Conservation (phyloP, 2,888 invertebrate genomes). For the Orchestes rusci region DNA sequence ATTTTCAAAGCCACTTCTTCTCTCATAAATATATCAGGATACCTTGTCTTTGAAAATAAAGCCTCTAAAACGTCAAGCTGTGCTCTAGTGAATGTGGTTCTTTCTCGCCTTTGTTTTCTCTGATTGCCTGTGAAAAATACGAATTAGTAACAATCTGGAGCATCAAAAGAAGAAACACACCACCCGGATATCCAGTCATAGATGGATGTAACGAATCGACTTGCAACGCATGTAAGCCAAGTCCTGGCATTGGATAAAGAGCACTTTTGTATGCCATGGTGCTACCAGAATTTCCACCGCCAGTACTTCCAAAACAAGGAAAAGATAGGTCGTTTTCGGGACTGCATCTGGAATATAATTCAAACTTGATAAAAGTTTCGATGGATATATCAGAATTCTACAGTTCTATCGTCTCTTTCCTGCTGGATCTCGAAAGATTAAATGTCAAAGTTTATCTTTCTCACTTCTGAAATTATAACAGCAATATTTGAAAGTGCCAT, state of each 20-base stretch:
- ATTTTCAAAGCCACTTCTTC: constrained; percentile 98
- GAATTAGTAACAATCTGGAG: too few species aligned
- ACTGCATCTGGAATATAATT: constrained; percentile 45
- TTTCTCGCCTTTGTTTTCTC: constrained; percentile 89
- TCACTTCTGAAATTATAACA: too few species aligned
- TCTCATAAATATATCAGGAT: constrained; percentile 98
- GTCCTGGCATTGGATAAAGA: constrained; percentile 51
- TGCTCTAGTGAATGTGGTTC: constrained; percentile 94
- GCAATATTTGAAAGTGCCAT: too few species aligned
- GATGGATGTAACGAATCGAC: constrained; percentile 60
- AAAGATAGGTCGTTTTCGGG: constrained; percentile 53
- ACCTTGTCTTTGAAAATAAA: constrained; percentile 91
- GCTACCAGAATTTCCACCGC: constrained; percentile 49
- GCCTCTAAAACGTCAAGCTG: constrained; percentile 93
- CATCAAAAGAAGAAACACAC: too few species aligned
- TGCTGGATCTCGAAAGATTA: too few species aligned
- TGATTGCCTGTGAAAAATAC: constrained; percentile 52
- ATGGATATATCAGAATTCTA: constrained; percentile 11
- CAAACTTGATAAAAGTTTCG: constrained; percentile 11
- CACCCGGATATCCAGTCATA: constrained; percentile 57
- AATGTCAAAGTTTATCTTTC: too few species aligned
- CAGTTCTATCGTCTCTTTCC: too few species aligned
- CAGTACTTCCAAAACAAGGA: constrained; percentile 51
- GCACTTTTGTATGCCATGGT: constrained; percentile 52
- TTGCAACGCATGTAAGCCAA: constrained; percentile 50